These are phyloP conservation scores for Pipistrellus pygmaeus DNA, from an alignment of 2,797 vertebrate species.

Conservation along the genomic window DNA sequence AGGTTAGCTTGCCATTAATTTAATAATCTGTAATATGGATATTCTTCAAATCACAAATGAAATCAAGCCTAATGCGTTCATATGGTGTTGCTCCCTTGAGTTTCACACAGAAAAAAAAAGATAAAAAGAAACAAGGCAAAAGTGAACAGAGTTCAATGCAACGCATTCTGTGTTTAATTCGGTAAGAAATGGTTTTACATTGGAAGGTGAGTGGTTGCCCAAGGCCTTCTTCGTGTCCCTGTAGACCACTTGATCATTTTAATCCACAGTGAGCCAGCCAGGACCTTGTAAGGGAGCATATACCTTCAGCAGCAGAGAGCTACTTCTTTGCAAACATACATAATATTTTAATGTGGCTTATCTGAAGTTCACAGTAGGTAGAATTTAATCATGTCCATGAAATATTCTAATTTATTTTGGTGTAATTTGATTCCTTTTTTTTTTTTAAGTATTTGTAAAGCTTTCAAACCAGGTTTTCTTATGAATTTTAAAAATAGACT, in stretches of 20 bases:
- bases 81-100: conserved; percentile 64
- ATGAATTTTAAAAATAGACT: background rate
- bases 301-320: conserved; percentile 14
- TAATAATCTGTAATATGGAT: conserved; percentile 89
- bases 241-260: conserved; percentile 49
- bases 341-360: conserved; percentile 25
- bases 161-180: conserved; percentile 74
- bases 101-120: conserved; percentile 38
- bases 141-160: conserved; percentile 74
- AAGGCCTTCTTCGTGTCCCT: background rate
- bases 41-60: conserved; percentile 87
- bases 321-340: background rate
- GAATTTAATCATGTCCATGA: background rate
- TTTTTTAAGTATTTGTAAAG: background rate
- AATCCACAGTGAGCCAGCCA: background rate
- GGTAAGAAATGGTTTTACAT: conserved; percentile 69
- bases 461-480: conserved; percentile 48
- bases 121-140: conserved; percentile 65
- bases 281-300: conserved; percentile 26
- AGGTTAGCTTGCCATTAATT: conserved; percentile 90
- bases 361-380: background rate
- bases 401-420: background rate
- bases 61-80: conserved; percentile 80
- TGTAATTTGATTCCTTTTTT: background rate
- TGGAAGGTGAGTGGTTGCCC: conserved; percentile 28